Evolutionary conservation across 2,888 invertebrate genomes (phyloP), one percentile per base, ranked within the genome.

Genomic region (Eupithecia centaureata): DNA sequence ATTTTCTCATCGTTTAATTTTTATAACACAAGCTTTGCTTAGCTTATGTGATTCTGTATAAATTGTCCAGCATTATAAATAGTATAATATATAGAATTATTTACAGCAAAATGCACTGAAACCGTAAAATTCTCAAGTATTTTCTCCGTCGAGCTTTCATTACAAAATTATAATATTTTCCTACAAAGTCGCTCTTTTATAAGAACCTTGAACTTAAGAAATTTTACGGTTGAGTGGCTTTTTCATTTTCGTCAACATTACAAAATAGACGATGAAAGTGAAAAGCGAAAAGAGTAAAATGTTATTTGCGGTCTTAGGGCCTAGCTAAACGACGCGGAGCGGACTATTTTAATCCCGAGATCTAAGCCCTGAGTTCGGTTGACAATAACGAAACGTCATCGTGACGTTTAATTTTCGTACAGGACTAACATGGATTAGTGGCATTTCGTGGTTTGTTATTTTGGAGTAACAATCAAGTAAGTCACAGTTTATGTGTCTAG

Each of bases 181-280:
- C 52, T 30, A 71, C 63, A 68, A 71, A 68, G 65, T 61, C 54
- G 59, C 65, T 68, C 61, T 70, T 66, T 64, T 61, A 63, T 63
- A 72, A 59, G 30, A 70, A 67, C 61, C 59, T 65, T 65, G 59
- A 58, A 66, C 47, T 60, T 66, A 64, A 68, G 72, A 65, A 68
- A 74, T 78, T 83, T 83, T 77, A 79, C 79, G 80, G 78, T 80
- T 78, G 76, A 81, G 78, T 76, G 77, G 79, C 78, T 79, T 81
- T 85, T 84, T 83, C 82, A 86, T 83, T 83, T 83, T 79, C 78
- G 77, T 77, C 82, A 80, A 82, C 83, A 81, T 86, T 87, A 84
- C 80, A 81, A 86, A 87, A 84, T 86, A 81, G 82, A 81, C 76
- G 78, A 77, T 68, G 72, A 77, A 76, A 78, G 58, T 59, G 62